These are phyloP conservation scores for Xiphorhynchus elegans DNA, from an alignment of 2,113 vertebrate species.

Conservation along the genomic window DNA sequence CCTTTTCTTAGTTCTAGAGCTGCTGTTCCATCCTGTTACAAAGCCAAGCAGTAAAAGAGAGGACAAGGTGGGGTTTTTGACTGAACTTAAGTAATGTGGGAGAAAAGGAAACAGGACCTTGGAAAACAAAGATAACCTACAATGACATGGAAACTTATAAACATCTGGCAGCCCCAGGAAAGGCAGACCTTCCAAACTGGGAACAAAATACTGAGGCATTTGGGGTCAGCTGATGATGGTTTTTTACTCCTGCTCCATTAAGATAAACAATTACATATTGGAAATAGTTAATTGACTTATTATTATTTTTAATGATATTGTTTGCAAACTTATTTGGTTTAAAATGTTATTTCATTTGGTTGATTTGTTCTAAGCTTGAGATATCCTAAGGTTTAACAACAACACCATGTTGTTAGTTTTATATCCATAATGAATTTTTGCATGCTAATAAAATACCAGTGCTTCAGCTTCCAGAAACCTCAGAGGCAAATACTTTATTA, in stretches of 20 bases:
- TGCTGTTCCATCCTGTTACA: not conserved
- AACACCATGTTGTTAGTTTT: conserved; percentile 27
- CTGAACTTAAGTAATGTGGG: not conserved
- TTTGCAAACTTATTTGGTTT: not conserved
- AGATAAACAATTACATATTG: not conserved
- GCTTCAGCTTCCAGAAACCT: conserved; percentile 34
- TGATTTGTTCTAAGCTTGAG: not conserved
- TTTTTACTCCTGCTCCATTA: not conserved
- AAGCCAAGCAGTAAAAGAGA: not conserved
- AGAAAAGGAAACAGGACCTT: not conserved
- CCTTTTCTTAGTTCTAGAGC: not conserved
- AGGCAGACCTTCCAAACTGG: conserved; percentile 3
- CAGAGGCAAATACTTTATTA: conserved; percentile 37
- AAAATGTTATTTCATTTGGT: conserved; percentile 34
- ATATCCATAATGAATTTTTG: conserved; percentile 44
- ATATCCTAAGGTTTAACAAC: conserved; percentile 41
- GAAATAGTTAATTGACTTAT: conserved; percentile 5
- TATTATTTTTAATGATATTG: not conserved
- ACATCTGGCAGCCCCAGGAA: not conserved
- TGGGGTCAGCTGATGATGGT: not conserved
- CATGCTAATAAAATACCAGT: conserved; percentile 35
- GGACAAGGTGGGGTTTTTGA: not conserved
- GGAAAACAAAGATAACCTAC: not conserved
- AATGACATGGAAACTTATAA: not conserved
- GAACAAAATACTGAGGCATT: not conserved